Conservation (phyloP, 2,797 vertebrate species). For the Sciurus carolinensis region DNA sequence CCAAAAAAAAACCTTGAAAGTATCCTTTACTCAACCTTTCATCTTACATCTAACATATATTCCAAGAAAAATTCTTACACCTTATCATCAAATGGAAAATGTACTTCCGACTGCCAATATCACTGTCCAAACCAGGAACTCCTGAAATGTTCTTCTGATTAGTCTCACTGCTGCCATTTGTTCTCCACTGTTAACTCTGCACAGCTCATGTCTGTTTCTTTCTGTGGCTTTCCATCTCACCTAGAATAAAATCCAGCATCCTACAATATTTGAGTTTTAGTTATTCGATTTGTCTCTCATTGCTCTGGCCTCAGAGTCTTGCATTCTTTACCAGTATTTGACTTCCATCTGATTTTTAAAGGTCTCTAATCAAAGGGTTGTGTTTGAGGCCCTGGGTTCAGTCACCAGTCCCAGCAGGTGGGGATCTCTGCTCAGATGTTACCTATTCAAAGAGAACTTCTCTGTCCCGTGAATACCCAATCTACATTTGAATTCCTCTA, state of each 20-base stretch:
- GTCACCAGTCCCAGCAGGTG: no score
- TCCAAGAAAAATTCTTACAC: not conserved
- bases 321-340: not conserved
- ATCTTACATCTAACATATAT: not conserved
- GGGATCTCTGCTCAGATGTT: not conserved
- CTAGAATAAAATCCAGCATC: not conserved
- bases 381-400: no score
- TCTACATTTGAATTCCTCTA: not conserved
- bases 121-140: not conserved
- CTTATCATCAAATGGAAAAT: not conserved
- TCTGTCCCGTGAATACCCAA: not conserved
- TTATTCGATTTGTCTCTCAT: not conserved
- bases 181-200: not conserved
- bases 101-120: not conserved
- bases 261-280: not conserved
- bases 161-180: not conserved
- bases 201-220: not conserved
- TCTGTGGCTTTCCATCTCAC: not conserved
- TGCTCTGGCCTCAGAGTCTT: not conserved
- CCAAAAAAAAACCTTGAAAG: not conserved
- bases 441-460: not conserved
- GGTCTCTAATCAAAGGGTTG: not conserved
- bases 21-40: not conserved
- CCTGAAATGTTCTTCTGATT: not conserved
- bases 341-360: not conserved